Conservation (phyloP, 1,140 invertebrate species). For the Cydia pomonella region DNA sequence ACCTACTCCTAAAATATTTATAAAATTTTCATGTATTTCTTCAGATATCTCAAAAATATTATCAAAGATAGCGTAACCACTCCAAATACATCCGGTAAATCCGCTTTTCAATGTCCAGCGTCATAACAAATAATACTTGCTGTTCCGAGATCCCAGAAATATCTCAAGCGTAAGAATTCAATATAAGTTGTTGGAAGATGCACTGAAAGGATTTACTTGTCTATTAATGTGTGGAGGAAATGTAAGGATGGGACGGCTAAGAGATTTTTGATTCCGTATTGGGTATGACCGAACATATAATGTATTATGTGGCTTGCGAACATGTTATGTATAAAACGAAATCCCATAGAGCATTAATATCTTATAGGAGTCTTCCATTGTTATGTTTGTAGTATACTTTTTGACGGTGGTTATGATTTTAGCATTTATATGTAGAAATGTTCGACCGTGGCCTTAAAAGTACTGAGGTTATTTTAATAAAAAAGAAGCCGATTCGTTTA, state of each 20-base stretch:
- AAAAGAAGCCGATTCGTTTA: too few relatives aligned
- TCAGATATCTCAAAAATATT: background rate
- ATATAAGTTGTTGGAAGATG: constrained; percentile 24
- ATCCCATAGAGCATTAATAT: background rate
- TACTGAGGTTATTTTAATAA: too few relatives aligned
- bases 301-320: background rate
- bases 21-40: background rate
- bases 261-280: background rate
- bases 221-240: background rate
- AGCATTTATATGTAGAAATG: too few relatives aligned
- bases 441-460: too few relatives aligned
- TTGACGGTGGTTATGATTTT: too few relatives aligned
- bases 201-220: background rate
- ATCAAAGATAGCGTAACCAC: background rate
- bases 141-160: background rate
- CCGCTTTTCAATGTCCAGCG: background rate
- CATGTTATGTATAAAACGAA: background rate
- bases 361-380: background rate
- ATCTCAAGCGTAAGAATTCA: constrained; percentile 26
- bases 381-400: background rate
- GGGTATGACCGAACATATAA: background rate
- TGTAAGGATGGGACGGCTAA: background rate
- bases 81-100: background rate
- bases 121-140: background rate
- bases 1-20: too few relatives aligned